These are phyloP conservation scores for Morone saxatilis DNA, from an alignment of 2,113 vertebrate genomes.

Conservation along the genomic window DNA sequence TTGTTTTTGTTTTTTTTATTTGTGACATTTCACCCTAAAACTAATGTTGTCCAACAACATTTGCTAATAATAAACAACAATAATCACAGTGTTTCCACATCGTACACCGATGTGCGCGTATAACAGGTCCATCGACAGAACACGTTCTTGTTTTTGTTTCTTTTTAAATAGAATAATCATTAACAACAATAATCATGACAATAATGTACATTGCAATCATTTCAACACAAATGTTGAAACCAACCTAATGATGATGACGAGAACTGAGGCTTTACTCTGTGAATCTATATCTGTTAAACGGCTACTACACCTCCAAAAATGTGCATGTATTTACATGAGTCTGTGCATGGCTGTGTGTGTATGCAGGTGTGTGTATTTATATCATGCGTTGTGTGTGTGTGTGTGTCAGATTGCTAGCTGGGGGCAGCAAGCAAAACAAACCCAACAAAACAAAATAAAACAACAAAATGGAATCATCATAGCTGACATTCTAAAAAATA, in stretches of 20 bases:
- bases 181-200: slow-evolving; percentile 64
- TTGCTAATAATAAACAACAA: slow-evolving; percentile 66
- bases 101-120: slow-evolving; percentile 68
- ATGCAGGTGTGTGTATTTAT: slow-evolving; percentile 5
- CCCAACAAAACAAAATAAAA: slow-evolving; percentile 37
- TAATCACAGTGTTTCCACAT: slow-evolving; percentile 83
- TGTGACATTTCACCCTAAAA: slow-evolving; percentile 60
- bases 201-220: slow-evolving; percentile 71
- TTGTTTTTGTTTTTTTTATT: slow-evolving; percentile 21
- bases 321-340: slow-evolving; percentile 38
- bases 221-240: slow-evolving; percentile 67
- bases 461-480: slow-evolving; percentile 77
- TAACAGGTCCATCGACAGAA: slow-evolving; percentile 79
- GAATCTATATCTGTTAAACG: slow-evolving; percentile 33
- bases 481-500: slow-evolving; percentile 56
- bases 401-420: slow-evolving; percentile 38
- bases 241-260: slow-evolving; percentile 53
- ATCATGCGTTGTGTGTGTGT: slow-evolving; percentile 7
- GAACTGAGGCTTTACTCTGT: slow-evolving; percentile 62
- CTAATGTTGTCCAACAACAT: slow-evolving; percentile 75
- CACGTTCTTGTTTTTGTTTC: slow-evolving; percentile 66
- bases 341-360: slow-evolving; percentile 14
- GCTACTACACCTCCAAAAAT: slow-evolving; percentile 43
- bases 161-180: slow-evolving; percentile 81
- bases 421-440: slow-evolving; percentile 58